phyloP scores from a whole-genome alignment of 2,888 invertebrate species.

The Acanthoscelides obtectus region DNA sequence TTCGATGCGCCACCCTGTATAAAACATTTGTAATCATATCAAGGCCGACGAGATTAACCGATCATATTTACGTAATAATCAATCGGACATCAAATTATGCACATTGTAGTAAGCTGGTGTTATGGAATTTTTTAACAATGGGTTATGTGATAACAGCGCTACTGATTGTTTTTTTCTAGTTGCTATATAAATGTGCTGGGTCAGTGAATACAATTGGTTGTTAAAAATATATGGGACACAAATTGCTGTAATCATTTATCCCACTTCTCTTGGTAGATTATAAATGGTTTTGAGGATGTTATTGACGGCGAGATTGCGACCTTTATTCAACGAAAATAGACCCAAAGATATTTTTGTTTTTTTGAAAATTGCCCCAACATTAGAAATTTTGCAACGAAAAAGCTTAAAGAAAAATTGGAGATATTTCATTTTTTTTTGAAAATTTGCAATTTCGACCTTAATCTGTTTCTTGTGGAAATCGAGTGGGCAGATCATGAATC shows the following conservation, averaged over 20 bases:
- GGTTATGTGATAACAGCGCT: neutral
- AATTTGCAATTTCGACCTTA: too few relatives aligned
- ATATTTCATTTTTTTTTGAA: too few relatives aligned
- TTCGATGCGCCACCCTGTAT: too few relatives aligned
- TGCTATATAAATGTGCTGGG: neutral
- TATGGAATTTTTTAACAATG: neutral
- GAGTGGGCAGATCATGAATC: too few relatives aligned
- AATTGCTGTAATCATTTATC: neutral
- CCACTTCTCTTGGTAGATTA: neutral
- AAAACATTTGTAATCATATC: neutral
- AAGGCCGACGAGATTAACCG: neutral
- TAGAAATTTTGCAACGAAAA: too few relatives aligned
- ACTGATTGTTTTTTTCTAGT: neutral
- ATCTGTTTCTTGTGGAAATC: too few relatives aligned
- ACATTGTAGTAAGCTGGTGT: neutral
- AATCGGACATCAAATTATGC: neutral
- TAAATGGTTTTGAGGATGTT: too few relatives aligned
- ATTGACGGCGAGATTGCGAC: too few relatives aligned
- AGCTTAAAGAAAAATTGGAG: too few relatives aligned
- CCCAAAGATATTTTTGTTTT: too few relatives aligned
- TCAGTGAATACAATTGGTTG: neutral
- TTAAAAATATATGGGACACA: neutral
- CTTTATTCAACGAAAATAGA: too few relatives aligned
- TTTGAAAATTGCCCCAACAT: too few relatives aligned
- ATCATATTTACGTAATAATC: neutral